Base-by-base conservation (phyloP, 2,113 vertebrate genomes). In the Notarius quadriscutis region DNA sequence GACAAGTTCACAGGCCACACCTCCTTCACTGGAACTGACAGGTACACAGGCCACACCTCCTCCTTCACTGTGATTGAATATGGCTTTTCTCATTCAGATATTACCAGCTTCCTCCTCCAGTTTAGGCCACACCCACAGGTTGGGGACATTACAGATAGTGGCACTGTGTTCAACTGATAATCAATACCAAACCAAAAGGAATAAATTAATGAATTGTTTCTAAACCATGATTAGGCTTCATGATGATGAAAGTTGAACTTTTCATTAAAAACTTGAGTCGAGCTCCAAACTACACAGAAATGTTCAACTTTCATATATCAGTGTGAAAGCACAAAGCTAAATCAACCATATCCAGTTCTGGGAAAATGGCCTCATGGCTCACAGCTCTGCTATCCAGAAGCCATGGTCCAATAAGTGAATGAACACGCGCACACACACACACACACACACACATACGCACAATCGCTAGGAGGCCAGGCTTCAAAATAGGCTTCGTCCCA, bases 401-500 rank as follows among this genome's bases (percentile, higher is more conserved):
- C 58, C 55, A 30, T 18, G 87, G 87, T 60, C 81, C 85, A 25
- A 84, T 85, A 86, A 84, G 22, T 80, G 84, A 85, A 86, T 87
- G 85, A 65, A 34, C 14, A 71, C 27, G 81, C 14, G 9, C 77
- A 80, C 75, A 34, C 50, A 69, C 15, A 72, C 30, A 84, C 67
- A 71, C 51, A 69, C 9, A 58, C 78, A 72, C 55, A 60, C 57
- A 50, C 86, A 34, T 41, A 63, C n/a, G 25, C 50, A 60, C 5
- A 71, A 77, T 88, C 89, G 55, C 90, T 69, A 84, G 63, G 58
- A 62, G 34, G 77, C 87, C 81, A 51, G 69, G 62, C 86, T 88
- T 89, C 74, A 81, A 91, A 92, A 91, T 87, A 84, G 88, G 88
- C 84, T 83, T 82, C 53, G 51, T 84, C 86, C 91, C 88, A 86